A percentile compares a stretch with the other conserved stretches of the same genome.
Conservation (phyloP, 2,797 vertebrate species). For the Rallus crepitans region DNA sequence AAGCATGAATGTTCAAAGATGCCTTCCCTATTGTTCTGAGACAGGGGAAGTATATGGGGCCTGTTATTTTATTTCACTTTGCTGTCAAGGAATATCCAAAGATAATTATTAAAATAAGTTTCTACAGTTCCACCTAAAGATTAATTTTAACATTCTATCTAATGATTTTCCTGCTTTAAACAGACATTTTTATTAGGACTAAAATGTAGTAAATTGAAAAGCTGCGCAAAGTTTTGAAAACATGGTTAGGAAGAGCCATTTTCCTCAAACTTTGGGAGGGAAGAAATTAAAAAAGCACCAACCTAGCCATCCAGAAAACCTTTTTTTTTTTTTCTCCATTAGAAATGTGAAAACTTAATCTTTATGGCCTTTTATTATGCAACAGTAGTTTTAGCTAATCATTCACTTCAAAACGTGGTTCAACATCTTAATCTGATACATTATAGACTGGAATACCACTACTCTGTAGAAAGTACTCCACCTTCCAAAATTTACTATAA, state of each 20-base stretch:
- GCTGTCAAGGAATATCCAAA: neutral
- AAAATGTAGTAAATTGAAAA: neutral
- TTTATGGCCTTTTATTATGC: neutral
- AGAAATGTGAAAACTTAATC: neutral
- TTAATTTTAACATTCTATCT: neutral
- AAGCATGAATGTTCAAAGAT: neutral
- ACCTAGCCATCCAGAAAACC: neutral
- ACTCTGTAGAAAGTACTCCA: neutral
- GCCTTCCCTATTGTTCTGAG: neutral
- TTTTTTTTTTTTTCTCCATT: neutral
- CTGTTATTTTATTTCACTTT: neutral
- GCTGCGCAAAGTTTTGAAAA: neutral
- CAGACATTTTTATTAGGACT: neutral
- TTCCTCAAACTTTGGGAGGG: neutral
- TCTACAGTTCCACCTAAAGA: neutral
- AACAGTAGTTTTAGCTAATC: neutral
- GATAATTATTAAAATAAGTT: neutral
- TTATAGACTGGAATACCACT: neutral
- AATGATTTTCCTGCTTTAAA: neutral
- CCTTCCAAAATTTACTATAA: neutral
- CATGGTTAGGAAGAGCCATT: neutral
- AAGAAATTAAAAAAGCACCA: neutral
- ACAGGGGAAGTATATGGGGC: neutral
- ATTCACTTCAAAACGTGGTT: neutral
- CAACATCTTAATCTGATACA: neutral